Conservation (phyloP, 1,140 invertebrate genomes). For the Sarcophaga bullata region DNA sequence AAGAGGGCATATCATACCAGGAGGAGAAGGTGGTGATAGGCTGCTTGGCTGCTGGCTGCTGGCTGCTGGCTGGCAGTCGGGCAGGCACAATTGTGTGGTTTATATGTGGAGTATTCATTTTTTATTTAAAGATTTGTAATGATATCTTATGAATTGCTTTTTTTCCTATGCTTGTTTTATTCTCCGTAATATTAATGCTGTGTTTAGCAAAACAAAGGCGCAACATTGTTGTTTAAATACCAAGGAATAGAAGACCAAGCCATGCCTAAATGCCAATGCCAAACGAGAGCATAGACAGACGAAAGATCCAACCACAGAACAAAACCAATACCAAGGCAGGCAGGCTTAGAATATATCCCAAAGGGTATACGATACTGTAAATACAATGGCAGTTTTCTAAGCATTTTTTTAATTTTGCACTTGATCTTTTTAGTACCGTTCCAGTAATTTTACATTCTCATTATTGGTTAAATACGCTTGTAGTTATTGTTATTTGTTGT, state of each 20-base stretch:
- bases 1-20: background rate
- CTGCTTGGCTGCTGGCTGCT: too few relatives aligned
- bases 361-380: too few relatives aligned
- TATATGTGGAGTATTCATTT: background rate
- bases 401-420: too few relatives aligned
- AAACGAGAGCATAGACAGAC: too few relatives aligned
- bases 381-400: too few relatives aligned
- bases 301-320: too few relatives aligned
- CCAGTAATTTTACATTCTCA: too few relatives aligned
- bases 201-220: conserved; percentile 8
- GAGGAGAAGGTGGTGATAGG: background rate
- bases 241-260: background rate
- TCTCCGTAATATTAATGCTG: background rate
- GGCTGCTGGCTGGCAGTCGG: too few relatives aligned
- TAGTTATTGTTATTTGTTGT: background rate
- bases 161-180: background rate
- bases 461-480: background rate
- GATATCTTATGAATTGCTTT: conserved; percentile 7
- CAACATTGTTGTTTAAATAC: conserved; percentile 13
- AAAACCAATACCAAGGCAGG: too few relatives aligned
- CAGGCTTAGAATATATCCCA: too few relatives aligned
- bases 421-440: too few relatives aligned
- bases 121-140: conserved; percentile 20
- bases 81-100: background rate
- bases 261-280: too few relatives aligned